These are phyloP conservation scores for Schizothorax lantsangensis DNA, from an alignment of 2,797 vertebrate species.

Conservation along the genomic window DNA sequence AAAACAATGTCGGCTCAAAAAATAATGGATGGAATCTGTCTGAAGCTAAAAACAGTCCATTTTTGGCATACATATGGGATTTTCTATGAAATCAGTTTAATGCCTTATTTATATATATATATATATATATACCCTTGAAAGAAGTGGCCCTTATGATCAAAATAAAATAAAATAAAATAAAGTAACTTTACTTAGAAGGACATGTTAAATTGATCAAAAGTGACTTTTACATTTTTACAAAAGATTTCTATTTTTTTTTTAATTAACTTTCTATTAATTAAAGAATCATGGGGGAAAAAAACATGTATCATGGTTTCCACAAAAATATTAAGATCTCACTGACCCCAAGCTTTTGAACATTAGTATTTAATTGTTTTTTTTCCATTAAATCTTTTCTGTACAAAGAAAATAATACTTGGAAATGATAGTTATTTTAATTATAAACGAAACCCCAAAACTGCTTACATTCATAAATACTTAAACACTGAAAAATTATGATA, in stretches of 20 bases:
- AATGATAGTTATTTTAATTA: neutral
- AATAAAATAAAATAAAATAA: too few species aligned
- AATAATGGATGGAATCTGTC: too few species aligned
- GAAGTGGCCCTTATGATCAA: neutral
- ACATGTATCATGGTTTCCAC: neutral
- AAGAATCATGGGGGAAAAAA: neutral
- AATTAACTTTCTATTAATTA: neutral
- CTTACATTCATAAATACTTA: neutral
- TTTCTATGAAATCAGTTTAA: too few species aligned
- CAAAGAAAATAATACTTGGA: neutral
- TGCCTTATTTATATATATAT: too few species aligned
- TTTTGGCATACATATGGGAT: neutral
- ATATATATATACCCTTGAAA: too few species aligned
- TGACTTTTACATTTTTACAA: neutral
- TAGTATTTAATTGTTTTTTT: neutral
- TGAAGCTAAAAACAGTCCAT: neutral
- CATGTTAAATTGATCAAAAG: neutral
- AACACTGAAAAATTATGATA: neutral
- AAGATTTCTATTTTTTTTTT: neutral
- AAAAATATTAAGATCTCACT: neutral
- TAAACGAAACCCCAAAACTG: neutral
- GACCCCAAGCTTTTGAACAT: neutral
- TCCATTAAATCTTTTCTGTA: neutral
- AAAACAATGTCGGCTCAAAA: too few species aligned
- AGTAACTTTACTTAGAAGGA: neutral